These are phyloP conservation scores for Bombyx huttoni DNA, from an alignment of 2,888 invertebrate species.

Conservation along the genomic window DNA sequence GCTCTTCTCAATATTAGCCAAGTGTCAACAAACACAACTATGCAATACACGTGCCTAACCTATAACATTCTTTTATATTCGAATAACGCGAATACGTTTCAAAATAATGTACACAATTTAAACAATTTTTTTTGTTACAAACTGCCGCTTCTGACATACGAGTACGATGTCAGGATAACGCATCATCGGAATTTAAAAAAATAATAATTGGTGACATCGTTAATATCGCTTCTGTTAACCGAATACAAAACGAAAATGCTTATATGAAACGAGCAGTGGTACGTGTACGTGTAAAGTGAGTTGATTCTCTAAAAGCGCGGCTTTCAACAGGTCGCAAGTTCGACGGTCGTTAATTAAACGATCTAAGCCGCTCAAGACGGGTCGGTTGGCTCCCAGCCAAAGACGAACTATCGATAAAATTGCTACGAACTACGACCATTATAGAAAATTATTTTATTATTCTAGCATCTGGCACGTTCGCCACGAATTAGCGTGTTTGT, in stretches of 20 bases:
- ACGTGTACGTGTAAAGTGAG: constrained; percentile 47
- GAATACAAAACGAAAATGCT: constrained; percentile 22
- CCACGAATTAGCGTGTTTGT: constrained; percentile 42
- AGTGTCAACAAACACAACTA: background rate
- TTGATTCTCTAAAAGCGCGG: constrained; percentile 48
- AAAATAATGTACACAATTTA: background rate
- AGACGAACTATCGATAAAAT: constrained; percentile 54
- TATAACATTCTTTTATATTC: background rate
- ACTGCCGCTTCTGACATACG: background rate
- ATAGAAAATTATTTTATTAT: constrained; percentile 41
- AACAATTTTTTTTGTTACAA: background rate
- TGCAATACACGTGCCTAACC: background rate
- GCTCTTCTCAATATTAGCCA: constrained; percentile 1
- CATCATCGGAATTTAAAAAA: background rate
- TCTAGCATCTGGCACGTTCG: constrained; percentile 24
- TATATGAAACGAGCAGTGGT: constrained; percentile 30
- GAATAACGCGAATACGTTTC: too few species aligned
- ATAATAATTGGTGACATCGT: constrained; percentile 5
- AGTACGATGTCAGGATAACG: too few species aligned
- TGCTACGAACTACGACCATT: constrained; percentile 45
- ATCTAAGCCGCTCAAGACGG: constrained; percentile 54
- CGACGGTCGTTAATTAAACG: constrained; percentile 69
- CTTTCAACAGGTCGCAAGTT: constrained; percentile 71
- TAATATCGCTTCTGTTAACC: constrained; percentile 12
- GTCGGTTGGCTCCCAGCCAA: constrained; percentile 59